Conservation (phyloP, 2,113 vertebrate genomes). For the Chascanopsetta lugubris region DNA sequence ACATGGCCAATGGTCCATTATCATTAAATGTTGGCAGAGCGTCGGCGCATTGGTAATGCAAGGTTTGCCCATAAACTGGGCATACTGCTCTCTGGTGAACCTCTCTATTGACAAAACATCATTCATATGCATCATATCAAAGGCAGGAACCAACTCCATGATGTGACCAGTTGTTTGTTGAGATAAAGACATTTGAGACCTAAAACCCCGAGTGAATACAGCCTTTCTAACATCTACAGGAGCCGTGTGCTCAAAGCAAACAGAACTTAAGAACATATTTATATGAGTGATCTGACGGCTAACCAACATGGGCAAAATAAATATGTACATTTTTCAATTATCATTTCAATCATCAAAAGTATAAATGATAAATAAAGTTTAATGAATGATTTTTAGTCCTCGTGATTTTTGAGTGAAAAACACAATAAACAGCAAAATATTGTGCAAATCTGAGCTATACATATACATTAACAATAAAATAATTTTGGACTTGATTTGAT, state of each 20-base stretch:
- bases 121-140: slow-evolving; percentile 29
- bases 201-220: background rate
- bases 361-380: too few relatives aligned
- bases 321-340: background rate
- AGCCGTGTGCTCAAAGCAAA: background rate
- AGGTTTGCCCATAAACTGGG: slow-evolving; percentile 56
- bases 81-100: slow-evolving; percentile 40
- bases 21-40: slow-evolving; percentile 65
- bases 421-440: too few relatives aligned
- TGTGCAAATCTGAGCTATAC: too few relatives aligned
- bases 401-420: background rate
- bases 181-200: background rate
- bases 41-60: slow-evolving; percentile 49
- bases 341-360: too few relatives aligned
- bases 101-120: slow-evolving; percentile 26
- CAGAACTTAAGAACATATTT: background rate
- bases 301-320: background rate
- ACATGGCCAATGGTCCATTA: slow-evolving; percentile 47
- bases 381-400: too few relatives aligned
- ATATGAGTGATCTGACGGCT: background rate
- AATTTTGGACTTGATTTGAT: too few relatives aligned
- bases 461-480: too few relatives aligned
- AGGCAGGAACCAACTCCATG: slow-evolving; percentile 10
- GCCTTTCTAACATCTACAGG: background rate
- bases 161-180: background rate